These are phyloP conservation scores for Xanthia togata DNA, from an alignment of 2,888 invertebrate genomes.

Conservation along the genomic window DNA sequence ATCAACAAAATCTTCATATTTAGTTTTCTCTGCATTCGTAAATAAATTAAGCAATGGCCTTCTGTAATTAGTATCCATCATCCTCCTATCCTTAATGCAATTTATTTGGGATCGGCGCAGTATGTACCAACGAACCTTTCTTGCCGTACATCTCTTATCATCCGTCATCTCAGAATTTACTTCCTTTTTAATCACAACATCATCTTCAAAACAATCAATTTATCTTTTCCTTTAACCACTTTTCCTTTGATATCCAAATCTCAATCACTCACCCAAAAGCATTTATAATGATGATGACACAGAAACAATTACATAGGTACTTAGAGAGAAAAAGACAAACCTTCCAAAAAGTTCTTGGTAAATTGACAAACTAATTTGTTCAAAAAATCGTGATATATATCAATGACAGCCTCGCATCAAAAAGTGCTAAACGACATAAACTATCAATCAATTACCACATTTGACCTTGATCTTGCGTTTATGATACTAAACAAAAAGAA, in stretches of 20 bases:
- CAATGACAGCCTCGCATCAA: conserved; percentile 27
- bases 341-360: not conserved
- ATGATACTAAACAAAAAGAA: conserved; percentile 68
- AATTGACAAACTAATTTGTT: conserved; percentile 10
- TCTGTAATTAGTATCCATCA: not conserved
- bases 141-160: not conserved
- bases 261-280: not conserved
- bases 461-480: conserved; percentile 74
- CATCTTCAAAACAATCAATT: not conserved
- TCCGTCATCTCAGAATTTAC: not conserved
- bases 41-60: not conserved
- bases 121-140: no score
- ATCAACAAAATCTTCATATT: not conserved
- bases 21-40: not conserved
- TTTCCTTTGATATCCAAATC: not conserved
- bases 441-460: conserved; percentile 60
- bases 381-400: conserved; percentile 23
- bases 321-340: not conserved
- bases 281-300: not conserved
- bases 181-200: not conserved
- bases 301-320: not conserved
- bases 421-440: conserved; percentile 38
- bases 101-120: not conserved
- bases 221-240: not conserved
- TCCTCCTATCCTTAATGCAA: not conserved